A percentile compares a stretch with the other conserved stretches of the same genome.
Conservation (phyloP, 1,140 invertebrate genomes). For the Polypedilum pembai region DNA sequence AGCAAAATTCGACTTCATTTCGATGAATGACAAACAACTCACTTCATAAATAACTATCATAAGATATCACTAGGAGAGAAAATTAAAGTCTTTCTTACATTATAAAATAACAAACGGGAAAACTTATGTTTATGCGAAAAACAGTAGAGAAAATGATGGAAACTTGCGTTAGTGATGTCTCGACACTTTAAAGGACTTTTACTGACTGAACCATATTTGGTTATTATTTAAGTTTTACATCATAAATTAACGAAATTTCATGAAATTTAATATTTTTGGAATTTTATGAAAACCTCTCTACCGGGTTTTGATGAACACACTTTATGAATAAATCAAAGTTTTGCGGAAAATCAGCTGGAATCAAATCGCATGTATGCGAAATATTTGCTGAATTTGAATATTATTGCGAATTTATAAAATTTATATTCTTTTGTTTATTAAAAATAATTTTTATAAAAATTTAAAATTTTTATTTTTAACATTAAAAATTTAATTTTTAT, state of each 20-base stretch:
- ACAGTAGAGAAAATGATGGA: background rate
- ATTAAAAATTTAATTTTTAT: too few species aligned
- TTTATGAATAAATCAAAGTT: background rate
- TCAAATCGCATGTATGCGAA: background rate
- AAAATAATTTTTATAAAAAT: background rate
- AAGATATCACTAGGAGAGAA: background rate
- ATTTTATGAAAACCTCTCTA: background rate
- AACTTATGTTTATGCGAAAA: slow-evolving; percentile 18
- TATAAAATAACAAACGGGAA: slow-evolving; percentile 13
- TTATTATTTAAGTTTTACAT: background rate
- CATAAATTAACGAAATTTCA: background rate
- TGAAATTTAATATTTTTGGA: too few species aligned
- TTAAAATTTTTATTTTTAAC: too few species aligned
- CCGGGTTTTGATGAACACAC: background rate
- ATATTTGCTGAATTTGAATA: background rate
- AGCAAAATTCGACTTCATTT: background rate
- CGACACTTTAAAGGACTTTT: background rate
- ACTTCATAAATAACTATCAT: slow-evolving; percentile 6
- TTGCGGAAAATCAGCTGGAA: background rate
- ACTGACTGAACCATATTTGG: background rate
- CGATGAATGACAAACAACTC: background rate
- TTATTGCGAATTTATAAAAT: background rate
- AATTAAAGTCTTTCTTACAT: slow-evolving; percentile 7
- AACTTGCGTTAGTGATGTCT: background rate
- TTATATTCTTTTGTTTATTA: background rate